Percentiles rank a stretch among this genome's conserved stretches.
Evolutionary conservation across 2,797 vertebrate species (phyloP).

Genomic region (Alosa sapidissima): DNA sequence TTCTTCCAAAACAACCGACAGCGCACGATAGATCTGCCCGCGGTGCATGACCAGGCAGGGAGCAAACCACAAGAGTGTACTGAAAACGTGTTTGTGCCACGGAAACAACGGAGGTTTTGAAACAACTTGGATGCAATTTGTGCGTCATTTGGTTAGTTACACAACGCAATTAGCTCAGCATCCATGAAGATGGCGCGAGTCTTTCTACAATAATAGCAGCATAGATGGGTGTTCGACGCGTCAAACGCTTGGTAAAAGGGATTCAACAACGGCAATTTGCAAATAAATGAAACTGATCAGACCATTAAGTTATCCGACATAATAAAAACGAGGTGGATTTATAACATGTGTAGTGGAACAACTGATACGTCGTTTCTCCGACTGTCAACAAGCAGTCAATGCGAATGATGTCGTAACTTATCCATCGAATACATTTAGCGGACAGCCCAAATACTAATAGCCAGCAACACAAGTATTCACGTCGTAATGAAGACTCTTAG

Average conservation of each 20-base stretch:
- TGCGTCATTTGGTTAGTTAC: constrained; percentile 7
- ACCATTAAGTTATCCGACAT: background rate
- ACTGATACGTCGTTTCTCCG: background rate
- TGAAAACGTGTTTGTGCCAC: background rate
- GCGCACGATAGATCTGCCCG: background rate
- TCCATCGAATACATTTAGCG: background rate
- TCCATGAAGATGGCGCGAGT: background rate
- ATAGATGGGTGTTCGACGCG: background rate
- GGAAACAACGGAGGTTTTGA: background rate
- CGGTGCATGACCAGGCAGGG: background rate
- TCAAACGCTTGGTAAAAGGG: background rate
- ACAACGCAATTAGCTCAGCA: background rate
- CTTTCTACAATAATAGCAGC: background rate
- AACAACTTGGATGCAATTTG: constrained; percentile 3
- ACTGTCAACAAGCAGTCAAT: background rate
- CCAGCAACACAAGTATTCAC: background rate
- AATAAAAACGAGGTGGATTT: background rate
- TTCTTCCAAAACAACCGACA: background rate
- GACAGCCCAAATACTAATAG: background rate
- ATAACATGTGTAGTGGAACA: background rate
- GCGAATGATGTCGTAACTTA: background rate
- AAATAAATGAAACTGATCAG: background rate
- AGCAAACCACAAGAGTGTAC: background rate
- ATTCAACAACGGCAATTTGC: background rate
- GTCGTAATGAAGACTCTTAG: background rate